A percentile compares a stretch with the other conserved stretches of the same genome.
Evolutionary conservation across 2,113 vertebrate genomes (phyloP).

Genomic region (Stigmatopora nigra): DNA sequence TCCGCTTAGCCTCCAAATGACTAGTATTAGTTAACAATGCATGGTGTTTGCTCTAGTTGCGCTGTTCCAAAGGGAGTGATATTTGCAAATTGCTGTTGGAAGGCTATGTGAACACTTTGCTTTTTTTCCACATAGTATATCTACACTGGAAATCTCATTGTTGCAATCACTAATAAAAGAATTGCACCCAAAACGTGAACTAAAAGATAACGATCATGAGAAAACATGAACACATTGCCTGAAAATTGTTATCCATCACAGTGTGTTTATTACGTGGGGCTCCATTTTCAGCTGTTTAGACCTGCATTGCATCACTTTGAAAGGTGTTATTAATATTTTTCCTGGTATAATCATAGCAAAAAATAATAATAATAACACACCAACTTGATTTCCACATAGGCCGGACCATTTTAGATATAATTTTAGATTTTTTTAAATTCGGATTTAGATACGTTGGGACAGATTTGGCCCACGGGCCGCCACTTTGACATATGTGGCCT

Average conservation of each 20-base stretch:
- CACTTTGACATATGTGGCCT: background rate
- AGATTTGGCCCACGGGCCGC: too few species aligned
- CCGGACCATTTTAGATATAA: too few species aligned
- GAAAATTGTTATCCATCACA: background rate
- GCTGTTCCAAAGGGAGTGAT: conserved; percentile 25
- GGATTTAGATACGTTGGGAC: too few species aligned
- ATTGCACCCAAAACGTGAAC: background rate
- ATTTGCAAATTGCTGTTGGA: conserved; percentile 13
- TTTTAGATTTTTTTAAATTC: too few species aligned
- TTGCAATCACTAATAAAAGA: background rate
- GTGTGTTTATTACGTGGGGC: background rate
- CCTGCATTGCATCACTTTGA: background rate
- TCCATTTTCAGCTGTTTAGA: background rate
- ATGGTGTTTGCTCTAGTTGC: conserved; percentile 7
- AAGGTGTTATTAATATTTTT: background rate
- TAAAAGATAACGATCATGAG: background rate
- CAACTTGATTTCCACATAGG: too few species aligned
- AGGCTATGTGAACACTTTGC: background rate
- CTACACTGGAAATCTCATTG: background rate
- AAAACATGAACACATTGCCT: background rate
- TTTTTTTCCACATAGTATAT: background rate
- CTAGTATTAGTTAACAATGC: conserved; percentile 18
- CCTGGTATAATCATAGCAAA: background rate
- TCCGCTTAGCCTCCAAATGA: conserved; percentile 42
- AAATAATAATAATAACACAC: too few species aligned